A percentile compares a stretch with the other conserved stretches of the same genome.
Evolutionary conservation across 2,888 invertebrate species (phyloP).

Genomic region (Patella depressa): DNA sequence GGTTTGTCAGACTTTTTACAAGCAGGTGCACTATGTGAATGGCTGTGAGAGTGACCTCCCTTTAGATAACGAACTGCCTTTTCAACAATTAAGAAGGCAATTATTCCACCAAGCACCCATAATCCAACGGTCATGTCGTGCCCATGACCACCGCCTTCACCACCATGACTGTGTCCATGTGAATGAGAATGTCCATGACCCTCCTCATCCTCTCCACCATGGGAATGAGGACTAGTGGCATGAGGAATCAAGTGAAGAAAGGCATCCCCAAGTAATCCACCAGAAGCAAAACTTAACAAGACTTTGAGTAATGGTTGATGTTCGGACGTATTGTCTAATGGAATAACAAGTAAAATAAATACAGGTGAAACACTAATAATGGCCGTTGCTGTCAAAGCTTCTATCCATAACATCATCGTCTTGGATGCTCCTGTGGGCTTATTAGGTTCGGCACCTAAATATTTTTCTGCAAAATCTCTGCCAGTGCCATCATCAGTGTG

Average conservation of each 20-base stretch:
- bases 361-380: constrained; percentile 96
- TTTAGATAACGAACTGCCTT: constrained; percentile 84
- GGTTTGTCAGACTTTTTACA: constrained; percentile 20
- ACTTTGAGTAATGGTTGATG: constrained; percentile 91
- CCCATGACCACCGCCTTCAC: constrained; percentile 46
- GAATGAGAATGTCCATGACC: constrained; percentile 75
- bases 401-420: constrained; percentile 77
- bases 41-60: constrained; percentile 83
- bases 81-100: constrained; percentile 92
- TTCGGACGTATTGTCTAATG: constrained; percentile 82
- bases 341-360: constrained; percentile 91
- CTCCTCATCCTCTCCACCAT: constrained; percentile 63
- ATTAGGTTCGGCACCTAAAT: background rate
- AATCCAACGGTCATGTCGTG: constrained; percentile 93
- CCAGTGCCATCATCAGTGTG: constrained; percentile 25
- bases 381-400: constrained; percentile 90
- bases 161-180: constrained; percentile 57
- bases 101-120: constrained; percentile 93
- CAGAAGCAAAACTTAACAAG: constrained; percentile 72
- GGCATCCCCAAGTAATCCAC: constrained; percentile 95
- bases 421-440: constrained; percentile 50
- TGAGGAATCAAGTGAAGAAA: constrained; percentile 99
- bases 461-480: background rate
- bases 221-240: constrained; percentile 78
- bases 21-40: constrained; percentile 43